These are phyloP conservation scores for Nannoperca australis DNA, from an alignment of 2,797 vertebrate species.

Conservation along the genomic window DNA sequence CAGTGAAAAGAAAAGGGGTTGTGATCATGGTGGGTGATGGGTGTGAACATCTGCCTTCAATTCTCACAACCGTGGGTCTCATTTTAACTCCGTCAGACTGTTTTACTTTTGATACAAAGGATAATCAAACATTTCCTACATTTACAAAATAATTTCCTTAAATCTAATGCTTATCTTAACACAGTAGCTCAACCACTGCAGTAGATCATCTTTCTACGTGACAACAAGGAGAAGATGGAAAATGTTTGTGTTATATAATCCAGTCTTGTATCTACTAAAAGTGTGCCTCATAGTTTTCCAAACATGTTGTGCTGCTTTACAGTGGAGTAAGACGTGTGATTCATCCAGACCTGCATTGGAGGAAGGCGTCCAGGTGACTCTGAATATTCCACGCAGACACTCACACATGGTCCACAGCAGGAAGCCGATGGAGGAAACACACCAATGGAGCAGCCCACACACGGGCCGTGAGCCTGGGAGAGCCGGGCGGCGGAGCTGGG, in stretches of 20 bases:
- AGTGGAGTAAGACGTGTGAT: not conserved
- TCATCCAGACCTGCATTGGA: conserved; percentile 83
- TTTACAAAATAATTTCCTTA: not conserved
- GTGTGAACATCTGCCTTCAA: not conserved
- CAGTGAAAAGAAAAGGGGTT: not conserved
- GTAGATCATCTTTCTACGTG: not conserved
- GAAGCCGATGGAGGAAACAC: conserved; percentile 51
- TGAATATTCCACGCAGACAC: conserved; percentile 87
- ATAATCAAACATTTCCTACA: not conserved
- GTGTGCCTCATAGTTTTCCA: not conserved
- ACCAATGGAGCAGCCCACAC: conserved; percentile 53
- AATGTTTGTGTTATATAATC: not conserved
- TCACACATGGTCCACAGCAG: conserved; percentile 85
- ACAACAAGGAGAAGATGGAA: not conserved
- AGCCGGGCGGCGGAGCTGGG: conserved; percentile 44
- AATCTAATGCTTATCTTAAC: not conserved
- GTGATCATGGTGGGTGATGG: not conserved
- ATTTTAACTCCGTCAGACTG: not conserved
- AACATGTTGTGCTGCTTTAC: not conserved
- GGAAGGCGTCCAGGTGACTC: conserved; percentile 86
- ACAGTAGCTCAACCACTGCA: not conserved
- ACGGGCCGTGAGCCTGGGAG: conserved; percentile 44
- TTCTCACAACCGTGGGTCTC: not conserved
- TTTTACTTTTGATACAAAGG: not conserved
- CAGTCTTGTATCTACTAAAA: not conserved